Evolutionary conservation across 2,797 vertebrate species (phyloP).

Genomic region (Melanogrammus aeglefinus): DNA sequence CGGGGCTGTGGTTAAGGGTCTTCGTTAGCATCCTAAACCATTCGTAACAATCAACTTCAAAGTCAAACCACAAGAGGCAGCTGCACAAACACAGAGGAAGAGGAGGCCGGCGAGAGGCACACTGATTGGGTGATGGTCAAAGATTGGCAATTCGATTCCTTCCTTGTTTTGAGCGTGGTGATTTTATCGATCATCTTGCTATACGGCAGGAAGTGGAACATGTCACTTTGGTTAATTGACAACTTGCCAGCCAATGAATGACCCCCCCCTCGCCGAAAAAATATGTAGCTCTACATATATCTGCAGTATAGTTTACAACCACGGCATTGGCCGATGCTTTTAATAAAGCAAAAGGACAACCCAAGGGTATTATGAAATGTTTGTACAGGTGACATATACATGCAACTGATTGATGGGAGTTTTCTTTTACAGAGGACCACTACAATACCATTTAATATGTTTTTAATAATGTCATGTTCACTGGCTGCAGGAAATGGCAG

Average conservation of each 20-base stretch:
- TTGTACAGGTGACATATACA: background rate
- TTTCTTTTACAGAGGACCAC: background rate
- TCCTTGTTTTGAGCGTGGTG: background rate
- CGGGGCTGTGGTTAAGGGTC: constrained; percentile 18
- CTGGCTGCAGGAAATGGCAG: background rate
- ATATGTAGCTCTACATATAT: background rate
- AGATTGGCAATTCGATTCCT: background rate
- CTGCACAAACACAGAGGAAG: constrained; percentile 15
- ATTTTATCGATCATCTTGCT: background rate
- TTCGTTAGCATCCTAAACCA: constrained; percentile 20
- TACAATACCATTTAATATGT: background rate
- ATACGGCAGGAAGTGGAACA: background rate
- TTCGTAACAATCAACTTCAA: constrained; percentile 5
- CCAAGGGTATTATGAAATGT: background rate
- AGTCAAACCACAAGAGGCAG: constrained; percentile 14
- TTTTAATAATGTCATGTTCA: background rate
- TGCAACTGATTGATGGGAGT: background rate
- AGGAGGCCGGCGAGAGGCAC: background rate
- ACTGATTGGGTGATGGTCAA: background rate
- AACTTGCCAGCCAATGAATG: background rate
- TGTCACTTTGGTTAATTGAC: background rate
- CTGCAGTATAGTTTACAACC: too few species aligned
- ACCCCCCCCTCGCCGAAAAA: background rate
- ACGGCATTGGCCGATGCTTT: too few species aligned
- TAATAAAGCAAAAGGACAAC: background rate